phyloP scores from a whole-genome alignment of 2,797 vertebrate species.

The Halcyon badia region DNA sequence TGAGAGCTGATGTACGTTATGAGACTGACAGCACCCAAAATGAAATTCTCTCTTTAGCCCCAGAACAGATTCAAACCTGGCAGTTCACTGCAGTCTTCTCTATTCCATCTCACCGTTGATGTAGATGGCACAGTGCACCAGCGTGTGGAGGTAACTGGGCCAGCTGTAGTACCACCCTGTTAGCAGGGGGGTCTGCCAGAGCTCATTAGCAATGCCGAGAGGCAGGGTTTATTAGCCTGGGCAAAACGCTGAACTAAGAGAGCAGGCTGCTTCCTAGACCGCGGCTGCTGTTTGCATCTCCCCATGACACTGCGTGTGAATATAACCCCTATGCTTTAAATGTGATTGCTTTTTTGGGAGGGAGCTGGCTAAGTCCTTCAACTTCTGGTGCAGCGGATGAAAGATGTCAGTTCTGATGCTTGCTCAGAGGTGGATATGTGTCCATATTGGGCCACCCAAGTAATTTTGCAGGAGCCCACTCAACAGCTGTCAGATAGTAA shows the following conservation, averaged over 20 bases:
- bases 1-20: background rate
- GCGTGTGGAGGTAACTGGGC: background rate
- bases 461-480: slow-evolving; percentile 1
- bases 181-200: background rate
- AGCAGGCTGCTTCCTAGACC: background rate
- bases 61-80: slow-evolving; percentile 42
- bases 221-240: background rate
- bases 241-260: background rate
- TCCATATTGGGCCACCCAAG: background rate
- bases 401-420: background rate
- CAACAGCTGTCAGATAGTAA: slow-evolving; percentile 15
- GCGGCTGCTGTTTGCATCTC: background rate
- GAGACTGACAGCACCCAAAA: slow-evolving; percentile 61
- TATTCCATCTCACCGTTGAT: background rate
- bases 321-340: background rate
- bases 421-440: background rate
- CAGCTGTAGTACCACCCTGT: background rate
- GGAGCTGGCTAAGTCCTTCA: background rate
- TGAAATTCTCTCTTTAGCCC: slow-evolving; percentile 56
- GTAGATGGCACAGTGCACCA: background rate
- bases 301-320: fast-evolving
- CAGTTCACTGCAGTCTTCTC: slow-evolving; percentile 22
- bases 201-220: slow-evolving; percentile 13
- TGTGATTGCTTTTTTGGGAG: background rate
- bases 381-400: background rate